A percentile compares a stretch with the other conserved stretches of the same genome.
Evolutionary conservation across 1,140 invertebrate species (phyloP).

Genomic region (Melitaea cinxia): DNA sequence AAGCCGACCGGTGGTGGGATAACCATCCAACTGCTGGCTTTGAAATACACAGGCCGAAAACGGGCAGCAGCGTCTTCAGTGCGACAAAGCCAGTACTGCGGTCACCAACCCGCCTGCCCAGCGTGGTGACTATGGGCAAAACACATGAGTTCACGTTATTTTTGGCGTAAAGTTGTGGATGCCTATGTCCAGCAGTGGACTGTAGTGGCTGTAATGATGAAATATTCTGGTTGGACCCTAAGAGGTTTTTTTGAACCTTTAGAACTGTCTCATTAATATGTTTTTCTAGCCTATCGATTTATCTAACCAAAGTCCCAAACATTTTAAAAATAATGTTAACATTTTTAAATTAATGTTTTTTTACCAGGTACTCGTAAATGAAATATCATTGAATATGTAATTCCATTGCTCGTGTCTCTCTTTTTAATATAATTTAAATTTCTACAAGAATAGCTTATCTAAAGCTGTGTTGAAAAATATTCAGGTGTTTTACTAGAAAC

Average conservation of each 20-base stretch:
- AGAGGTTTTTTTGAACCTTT: conserved; percentile 1
- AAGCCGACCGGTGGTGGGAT: too few relatives aligned
- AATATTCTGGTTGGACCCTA: too few relatives aligned
- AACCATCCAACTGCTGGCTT: too few relatives aligned
- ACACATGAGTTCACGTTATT: too few relatives aligned
- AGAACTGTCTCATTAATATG: neutral
- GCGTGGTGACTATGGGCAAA: too few relatives aligned
- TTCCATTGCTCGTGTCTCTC: conserved; percentile 32
- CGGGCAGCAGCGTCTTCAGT: too few relatives aligned
- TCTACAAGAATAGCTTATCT: neutral
- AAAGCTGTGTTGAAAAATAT: neutral
- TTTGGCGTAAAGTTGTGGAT: too few relatives aligned
- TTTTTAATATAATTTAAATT: conserved; percentile 24
- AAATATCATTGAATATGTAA: conserved; percentile 35
- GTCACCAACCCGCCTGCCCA: too few relatives aligned
- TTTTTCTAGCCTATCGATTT: neutral
- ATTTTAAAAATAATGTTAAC: neutral
- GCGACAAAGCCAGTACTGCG: too few relatives aligned
- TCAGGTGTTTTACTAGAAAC: neutral
- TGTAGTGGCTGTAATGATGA: too few relatives aligned
- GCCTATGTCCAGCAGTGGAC: too few relatives aligned
- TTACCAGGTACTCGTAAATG: conserved; percentile 27
- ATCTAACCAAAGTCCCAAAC: neutral
- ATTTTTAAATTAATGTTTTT: conserved; percentile 23
- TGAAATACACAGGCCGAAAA: too few relatives aligned